These are phyloP conservation scores for Porites evermanni DNA, from an alignment of 92 coral and sea anemone genomes.

Conservation along the genomic window DNA sequence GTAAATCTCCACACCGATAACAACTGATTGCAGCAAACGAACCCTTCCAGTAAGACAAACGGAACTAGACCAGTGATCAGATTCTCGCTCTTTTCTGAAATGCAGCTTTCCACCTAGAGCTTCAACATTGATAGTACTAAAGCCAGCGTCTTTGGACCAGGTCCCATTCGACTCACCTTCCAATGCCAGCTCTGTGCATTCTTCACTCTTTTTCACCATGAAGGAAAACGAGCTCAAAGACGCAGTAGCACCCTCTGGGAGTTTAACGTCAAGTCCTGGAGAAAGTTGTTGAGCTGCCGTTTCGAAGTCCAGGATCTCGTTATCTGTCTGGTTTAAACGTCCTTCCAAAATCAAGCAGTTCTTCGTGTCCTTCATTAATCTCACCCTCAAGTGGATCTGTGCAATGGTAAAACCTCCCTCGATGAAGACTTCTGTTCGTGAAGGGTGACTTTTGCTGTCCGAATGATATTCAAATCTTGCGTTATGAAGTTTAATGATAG, in stretches of 20 bases:
- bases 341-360: conserved; percentile 10
- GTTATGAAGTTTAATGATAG: conserved; percentile 5
- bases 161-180: not conserved
- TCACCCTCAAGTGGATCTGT: not conserved
- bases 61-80: conserved; percentile 4
- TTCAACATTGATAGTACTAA: not conserved
- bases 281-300: conserved; percentile 12
- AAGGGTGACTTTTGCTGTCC: not conserved
- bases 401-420: conserved; percentile 5
- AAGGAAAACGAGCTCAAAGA: conserved; percentile 6
- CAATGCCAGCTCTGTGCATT: not conserved
- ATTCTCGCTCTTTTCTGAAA: not conserved
- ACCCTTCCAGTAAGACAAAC: conserved; percentile 15
- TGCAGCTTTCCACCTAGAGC: conserved; percentile 19
- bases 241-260: conserved; percentile 8
- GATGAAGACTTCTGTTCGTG: not conserved
- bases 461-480: conserved; percentile 24
- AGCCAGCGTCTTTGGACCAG: conserved; percentile 21
- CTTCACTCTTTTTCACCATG: not conserved
- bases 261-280: conserved; percentile 1
- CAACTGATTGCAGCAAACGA: not conserved
- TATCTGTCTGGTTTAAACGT: not conserved
- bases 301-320: conserved; percentile 7
- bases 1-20: conserved; percentile 6
- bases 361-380: not conserved